Conservation (phyloP, 2,797 vertebrate genomes). For the Brachyrhaphis roseni region DNA sequence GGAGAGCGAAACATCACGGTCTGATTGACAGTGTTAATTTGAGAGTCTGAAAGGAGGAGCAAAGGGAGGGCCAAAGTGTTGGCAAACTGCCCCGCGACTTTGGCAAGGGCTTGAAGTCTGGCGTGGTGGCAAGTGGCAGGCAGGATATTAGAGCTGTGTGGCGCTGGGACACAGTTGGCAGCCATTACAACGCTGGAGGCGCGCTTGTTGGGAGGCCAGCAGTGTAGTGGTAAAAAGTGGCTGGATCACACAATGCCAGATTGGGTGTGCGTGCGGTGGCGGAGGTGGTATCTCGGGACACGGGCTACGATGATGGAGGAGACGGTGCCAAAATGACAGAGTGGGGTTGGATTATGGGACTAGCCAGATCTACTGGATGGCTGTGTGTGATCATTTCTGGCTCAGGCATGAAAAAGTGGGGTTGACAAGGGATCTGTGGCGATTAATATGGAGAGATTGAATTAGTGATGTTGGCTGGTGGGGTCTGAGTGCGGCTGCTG, state of each 20-base stretch:
- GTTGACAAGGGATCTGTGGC: slow-evolving; percentile 71
- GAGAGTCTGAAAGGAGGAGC: slow-evolving; percentile 61
- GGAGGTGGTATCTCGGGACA: slow-evolving; percentile 71
- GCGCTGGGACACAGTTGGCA: slow-evolving; percentile 75
- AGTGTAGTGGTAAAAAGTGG: slow-evolving; percentile 70
- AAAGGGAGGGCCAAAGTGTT: slow-evolving; percentile 59
- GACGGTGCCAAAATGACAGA: slow-evolving; percentile 77
- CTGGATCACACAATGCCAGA: slow-evolving; percentile 79
- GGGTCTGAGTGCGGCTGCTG: slow-evolving; percentile 52
- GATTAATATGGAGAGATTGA: slow-evolving; percentile 78
- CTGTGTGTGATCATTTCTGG: slow-evolving; percentile 74
- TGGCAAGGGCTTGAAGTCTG: slow-evolving; percentile 77
- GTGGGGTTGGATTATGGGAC: slow-evolving; percentile 71
- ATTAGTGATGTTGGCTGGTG: slow-evolving; percentile 66
- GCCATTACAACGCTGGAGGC: slow-evolving; percentile 60
- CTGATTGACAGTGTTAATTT: slow-evolving; percentile 85
- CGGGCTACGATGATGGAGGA: slow-evolving; percentile 72
- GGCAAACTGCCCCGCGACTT: slow-evolving; percentile 68
- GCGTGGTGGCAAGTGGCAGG: slow-evolving; percentile 76
- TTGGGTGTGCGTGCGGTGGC: slow-evolving; percentile 67
- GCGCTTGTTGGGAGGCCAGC: slow-evolving; percentile 69
- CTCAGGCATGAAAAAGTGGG: slow-evolving; percentile 65
- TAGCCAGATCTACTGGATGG: slow-evolving; percentile 68
- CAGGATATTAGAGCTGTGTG: slow-evolving; percentile 79
- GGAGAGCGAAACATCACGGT: slow-evolving; percentile 66